These are phyloP conservation scores for Scaptomyza parva DNA, from an alignment of 2,888 invertebrate genomes.

Conservation along the genomic window DNA sequence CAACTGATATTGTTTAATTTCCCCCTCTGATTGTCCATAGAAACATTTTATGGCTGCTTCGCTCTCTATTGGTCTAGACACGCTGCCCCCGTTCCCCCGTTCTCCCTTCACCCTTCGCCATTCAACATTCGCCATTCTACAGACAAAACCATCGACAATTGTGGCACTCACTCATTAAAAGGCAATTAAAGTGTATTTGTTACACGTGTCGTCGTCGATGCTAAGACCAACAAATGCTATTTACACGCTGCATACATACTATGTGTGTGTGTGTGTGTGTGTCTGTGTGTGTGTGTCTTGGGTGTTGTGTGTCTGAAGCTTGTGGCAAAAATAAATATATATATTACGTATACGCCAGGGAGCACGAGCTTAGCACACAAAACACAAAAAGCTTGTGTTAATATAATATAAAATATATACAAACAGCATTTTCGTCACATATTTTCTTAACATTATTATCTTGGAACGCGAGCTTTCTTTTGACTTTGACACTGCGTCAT, in stretches of 20 bases:
- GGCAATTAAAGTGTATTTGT: slow-evolving; percentile 56
- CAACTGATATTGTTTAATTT: slow-evolving; percentile 64
- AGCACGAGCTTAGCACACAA: slow-evolving; percentile 29
- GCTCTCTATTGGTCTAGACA: slow-evolving; percentile 11
- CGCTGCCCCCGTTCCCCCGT: neutral
- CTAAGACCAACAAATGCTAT: neutral
- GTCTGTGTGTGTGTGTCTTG: no score
- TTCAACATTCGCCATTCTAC: neutral
- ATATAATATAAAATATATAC: neutral
- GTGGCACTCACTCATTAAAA: slow-evolving; percentile 64
- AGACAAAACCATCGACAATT: neutral
- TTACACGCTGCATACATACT: neutral
- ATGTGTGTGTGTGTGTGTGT: no score
- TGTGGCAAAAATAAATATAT: slow-evolving; percentile 39
- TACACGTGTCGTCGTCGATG: slow-evolving; percentile 35
- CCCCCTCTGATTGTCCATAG: slow-evolving; percentile 26
- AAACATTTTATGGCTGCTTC: slow-evolving; percentile 39
- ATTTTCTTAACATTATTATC: slow-evolving; percentile 1
- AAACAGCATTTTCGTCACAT: neutral
- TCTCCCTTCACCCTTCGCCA: neutral
- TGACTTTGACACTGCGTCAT: neutral
- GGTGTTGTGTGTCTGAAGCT: neutral
- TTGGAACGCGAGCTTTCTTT: neutral
- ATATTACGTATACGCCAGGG: slow-evolving; percentile 61
- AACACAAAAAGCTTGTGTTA: slow-evolving; percentile 6